These are phyloP conservation scores for Bugulina stolonifera DNA, from an alignment of 2,888 invertebrate genomes.

Conservation along the genomic window DNA sequence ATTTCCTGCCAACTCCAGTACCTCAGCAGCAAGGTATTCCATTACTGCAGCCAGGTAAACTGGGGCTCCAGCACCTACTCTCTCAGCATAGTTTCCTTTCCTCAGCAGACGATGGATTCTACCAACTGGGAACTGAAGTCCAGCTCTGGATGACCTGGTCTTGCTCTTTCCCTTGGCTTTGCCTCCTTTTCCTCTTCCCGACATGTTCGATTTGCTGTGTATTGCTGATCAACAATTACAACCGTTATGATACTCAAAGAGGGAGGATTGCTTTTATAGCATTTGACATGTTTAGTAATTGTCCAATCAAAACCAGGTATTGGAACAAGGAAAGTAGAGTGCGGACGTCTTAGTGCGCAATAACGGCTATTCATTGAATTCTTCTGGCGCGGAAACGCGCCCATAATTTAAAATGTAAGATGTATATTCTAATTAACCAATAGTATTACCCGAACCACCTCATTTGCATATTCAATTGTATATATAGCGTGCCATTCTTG, in stretches of 20 bases:
- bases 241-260: too few relatives aligned
- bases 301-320: background rate
- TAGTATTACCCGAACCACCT: background rate
- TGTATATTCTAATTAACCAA: background rate
- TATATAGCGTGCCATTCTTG: too few relatives aligned
- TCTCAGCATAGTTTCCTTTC: conserved; percentile 53
- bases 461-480: background rate
- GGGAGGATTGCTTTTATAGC: too few relatives aligned
- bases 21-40: conserved; percentile 61
- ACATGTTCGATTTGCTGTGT: too few relatives aligned
- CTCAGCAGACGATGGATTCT: conserved; percentile 52
- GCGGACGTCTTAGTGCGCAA: background rate
- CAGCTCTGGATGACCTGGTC: conserved; percentile 51
- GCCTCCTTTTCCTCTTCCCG: conserved; percentile 54
- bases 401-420: background rate
- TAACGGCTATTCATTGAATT: background rate
- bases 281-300: background rate
- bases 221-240: too few relatives aligned
- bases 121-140: conserved; percentile 54
- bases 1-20: conserved; percentile 53
- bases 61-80: conserved; percentile 54
- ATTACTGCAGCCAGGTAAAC: conserved; percentile 54
- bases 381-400: background rate
- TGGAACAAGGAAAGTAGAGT: too few relatives aligned
- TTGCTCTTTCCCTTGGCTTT: conserved; percentile 52